Percentiles rank a stretch among this genome's conserved stretches.
Conservation (phyloP, 2,113 vertebrate species). For the Oreochromis aureus region DNA sequence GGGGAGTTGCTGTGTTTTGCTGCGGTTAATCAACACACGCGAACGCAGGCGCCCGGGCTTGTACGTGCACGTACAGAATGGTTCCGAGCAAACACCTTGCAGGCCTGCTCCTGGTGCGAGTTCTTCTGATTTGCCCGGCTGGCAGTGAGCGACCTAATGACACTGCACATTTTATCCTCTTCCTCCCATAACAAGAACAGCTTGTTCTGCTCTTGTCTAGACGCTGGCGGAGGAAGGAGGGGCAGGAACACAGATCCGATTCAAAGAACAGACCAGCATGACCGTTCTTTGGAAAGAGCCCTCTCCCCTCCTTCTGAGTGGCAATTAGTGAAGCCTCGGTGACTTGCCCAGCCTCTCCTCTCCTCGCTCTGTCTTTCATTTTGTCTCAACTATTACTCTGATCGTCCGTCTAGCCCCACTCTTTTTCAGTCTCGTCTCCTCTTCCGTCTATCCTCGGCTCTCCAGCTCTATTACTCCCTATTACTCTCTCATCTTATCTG, state of each 20-base stretch:
- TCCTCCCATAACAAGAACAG: constrained; percentile 61
- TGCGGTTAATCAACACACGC: not conserved
- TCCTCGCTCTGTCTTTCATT: constrained; percentile 9
- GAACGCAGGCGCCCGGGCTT: not conserved
- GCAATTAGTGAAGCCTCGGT: constrained; percentile 68
- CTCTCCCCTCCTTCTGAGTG: constrained; percentile 66
- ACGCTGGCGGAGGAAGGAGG: constrained; percentile 28
- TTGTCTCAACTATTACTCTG: constrained; percentile 25
- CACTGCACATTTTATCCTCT: constrained; percentile 62
- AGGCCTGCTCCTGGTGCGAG: constrained; percentile 7
- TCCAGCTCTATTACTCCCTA: constrained; percentile 26
- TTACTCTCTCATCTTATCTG: constrained; percentile 27
- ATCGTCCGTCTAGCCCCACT: constrained; percentile 14
- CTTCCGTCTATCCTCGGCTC: constrained; percentile 17
- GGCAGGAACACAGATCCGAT: constrained; percentile 36
- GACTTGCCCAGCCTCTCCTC: constrained; percentile 42
- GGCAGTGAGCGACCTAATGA: constrained; percentile 44
- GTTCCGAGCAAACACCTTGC: constrained; percentile 3
- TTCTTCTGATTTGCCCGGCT: constrained; percentile 23
- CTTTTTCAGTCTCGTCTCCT: constrained; percentile 22
- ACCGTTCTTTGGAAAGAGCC: constrained; percentile 60
- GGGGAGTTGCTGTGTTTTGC: not conserved
- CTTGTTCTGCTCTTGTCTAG: constrained; percentile 71
- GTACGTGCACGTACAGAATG: not conserved
- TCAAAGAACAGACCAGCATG: constrained; percentile 65